Percentiles rank a stretch among this genome's conserved stretches.
These are phyloP conservation scores for Drosophila pallidifrons DNA, from an alignment of 1,140 invertebrate genomes.

Conservation along the genomic window DNA sequence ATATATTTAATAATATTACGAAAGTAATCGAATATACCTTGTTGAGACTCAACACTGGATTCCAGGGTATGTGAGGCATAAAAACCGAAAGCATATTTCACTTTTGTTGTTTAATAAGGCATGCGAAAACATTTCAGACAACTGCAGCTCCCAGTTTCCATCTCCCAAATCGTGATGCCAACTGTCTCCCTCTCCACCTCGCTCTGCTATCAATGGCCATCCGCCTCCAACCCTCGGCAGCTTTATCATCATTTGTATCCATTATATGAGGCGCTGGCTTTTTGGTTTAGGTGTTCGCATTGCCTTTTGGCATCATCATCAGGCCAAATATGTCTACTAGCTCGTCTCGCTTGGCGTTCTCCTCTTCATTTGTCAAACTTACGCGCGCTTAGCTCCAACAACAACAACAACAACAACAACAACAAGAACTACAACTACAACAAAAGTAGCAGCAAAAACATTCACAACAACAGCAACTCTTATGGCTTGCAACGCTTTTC, in stretches of 20 bases:
- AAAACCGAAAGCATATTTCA: constrained; percentile 64
- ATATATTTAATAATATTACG: no score
- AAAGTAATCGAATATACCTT: neutral
- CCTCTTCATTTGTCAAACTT: constrained; percentile 79
- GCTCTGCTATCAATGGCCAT: neutral
- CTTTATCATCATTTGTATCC: constrained; percentile 78
- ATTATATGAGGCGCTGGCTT: constrained; percentile 56
- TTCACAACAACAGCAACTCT: constrained; percentile 26
- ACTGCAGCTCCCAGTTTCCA: constrained; percentile 33
- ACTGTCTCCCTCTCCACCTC: neutral
- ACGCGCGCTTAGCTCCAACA: constrained; percentile 54
- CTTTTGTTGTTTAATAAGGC: constrained; percentile 81
- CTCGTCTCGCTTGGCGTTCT: constrained; percentile 37
- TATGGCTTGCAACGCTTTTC: constrained; percentile 52
- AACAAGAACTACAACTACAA: constrained; percentile 38
- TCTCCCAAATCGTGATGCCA: neutral
- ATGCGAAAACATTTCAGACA: constrained; percentile 68
- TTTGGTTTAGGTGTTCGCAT: constrained; percentile 62
- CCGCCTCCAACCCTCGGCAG: constrained; percentile 19
- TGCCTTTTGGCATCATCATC: constrained; percentile 53
- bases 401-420: constrained; percentile 38
- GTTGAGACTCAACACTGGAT: neutral
- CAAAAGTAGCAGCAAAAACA: constrained; percentile 18
- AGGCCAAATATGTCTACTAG: constrained; percentile 32
- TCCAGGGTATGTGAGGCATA: constrained; percentile 37